phyloP scores from a whole-genome alignment of 1,140 invertebrate genomes.

The Colletes latitarsis region DNA sequence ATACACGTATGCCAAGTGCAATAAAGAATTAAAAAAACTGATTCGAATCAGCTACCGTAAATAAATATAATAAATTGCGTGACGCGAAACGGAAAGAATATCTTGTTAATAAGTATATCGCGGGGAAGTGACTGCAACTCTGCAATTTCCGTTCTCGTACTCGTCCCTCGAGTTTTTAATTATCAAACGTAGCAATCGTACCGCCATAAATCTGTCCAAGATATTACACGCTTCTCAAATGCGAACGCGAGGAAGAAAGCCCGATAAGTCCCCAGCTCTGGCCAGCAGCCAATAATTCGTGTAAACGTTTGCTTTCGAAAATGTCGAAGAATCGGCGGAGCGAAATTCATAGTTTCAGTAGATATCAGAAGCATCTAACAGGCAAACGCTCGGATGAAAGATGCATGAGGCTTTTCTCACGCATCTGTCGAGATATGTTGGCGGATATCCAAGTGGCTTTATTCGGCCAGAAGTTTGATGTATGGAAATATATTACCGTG shows the following conservation, averaged over 20 bases:
- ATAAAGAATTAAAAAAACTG: no score
- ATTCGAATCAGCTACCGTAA: no score
- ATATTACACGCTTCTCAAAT: background rate
- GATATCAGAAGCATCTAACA: background rate
- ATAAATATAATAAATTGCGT: no score
- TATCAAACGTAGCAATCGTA: background rate
- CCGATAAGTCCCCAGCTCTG: background rate
- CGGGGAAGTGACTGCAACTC: no score
- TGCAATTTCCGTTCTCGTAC: background rate
- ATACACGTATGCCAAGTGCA: no score
- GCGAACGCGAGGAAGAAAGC: background rate
- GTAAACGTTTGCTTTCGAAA: slow-evolving; percentile 15
- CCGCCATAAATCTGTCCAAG: slow-evolving; percentile 6
- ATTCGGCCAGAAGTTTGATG: background rate
- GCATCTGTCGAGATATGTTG: slow-evolving; percentile 17
- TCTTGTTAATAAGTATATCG: no score
- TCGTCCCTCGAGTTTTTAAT: slow-evolving; percentile 2
- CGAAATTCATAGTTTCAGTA: background rate
- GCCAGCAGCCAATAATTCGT: slow-evolving; percentile 2
- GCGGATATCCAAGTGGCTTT: slow-evolving; percentile 23
- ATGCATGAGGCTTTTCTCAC: slow-evolving; percentile 36
- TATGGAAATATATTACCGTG: background rate
- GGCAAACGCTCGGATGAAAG: slow-evolving; percentile 2
- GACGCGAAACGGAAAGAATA: no score
- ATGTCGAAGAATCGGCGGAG: background rate